A percentile compares a stretch with the other conserved stretches of the same genome.
phyloP scores from a whole-genome alignment of 1,140 invertebrate species.

The Harpegnathos saltator region DNA sequence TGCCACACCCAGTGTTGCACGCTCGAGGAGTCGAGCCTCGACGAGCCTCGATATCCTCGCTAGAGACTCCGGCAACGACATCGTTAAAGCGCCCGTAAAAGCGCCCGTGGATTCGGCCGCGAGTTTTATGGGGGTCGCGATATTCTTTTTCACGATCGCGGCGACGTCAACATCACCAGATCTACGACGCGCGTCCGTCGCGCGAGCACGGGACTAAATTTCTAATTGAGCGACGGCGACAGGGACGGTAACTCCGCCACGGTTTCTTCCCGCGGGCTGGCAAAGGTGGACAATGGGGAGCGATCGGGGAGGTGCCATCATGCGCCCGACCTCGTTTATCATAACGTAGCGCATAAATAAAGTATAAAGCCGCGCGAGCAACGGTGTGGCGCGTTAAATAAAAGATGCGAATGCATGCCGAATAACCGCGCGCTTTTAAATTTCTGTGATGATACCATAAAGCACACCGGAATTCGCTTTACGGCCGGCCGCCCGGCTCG shows the following conservation, averaged over 20 bases:
- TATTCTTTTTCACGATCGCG: conserved; percentile 21
- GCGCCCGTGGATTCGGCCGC: conserved; percentile 28
- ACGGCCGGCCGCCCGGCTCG: conserved; percentile 48
- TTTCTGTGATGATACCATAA: conserved; percentile 73
- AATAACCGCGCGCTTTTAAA: conserved; percentile 61
- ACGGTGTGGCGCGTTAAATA: conserved; percentile 46
- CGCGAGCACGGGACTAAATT: conserved; percentile 40
- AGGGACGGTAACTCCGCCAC: background rate
- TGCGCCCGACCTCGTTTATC: conserved; percentile 44
- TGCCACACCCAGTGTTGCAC: background rate
- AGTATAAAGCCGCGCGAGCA: conserved; percentile 10
- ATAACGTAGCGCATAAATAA: conserved; percentile 42
- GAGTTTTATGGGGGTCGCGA: conserved; percentile 38
- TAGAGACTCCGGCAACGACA: conserved; percentile 59
- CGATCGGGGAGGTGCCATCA: conserved; percentile 10
- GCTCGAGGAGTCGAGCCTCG: conserved; percentile 8
- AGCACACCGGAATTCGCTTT: conserved; percentile 63
- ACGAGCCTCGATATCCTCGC: background rate
- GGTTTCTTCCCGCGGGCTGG: too few species aligned
- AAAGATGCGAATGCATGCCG: conserved; percentile 59
- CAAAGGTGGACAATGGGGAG: conserved; percentile 8
- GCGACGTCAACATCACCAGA: conserved; percentile 45
- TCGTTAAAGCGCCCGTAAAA: conserved; percentile 66
- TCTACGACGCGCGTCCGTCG: conserved; percentile 20
- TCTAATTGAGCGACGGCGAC: conserved; percentile 16